phyloP scores from a whole-genome alignment of 2,797 vertebrate genomes.

The Cuniculus paca region DNA sequence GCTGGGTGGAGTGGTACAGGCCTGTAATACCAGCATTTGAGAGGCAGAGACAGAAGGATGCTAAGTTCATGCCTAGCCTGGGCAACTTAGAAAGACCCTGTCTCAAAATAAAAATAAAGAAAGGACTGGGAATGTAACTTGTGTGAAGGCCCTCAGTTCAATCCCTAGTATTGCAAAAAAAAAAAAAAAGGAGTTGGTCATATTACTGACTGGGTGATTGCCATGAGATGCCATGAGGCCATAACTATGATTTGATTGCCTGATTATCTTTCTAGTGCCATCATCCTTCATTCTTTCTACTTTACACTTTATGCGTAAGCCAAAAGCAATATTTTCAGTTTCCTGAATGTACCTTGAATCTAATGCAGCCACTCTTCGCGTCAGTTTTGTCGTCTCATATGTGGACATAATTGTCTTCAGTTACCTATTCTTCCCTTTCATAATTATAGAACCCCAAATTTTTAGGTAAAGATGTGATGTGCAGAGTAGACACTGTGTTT shows the following conservation, averaged over 20 bases:
- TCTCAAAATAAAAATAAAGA: too few species aligned
- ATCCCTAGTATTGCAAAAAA: neutral
- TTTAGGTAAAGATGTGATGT: neutral
- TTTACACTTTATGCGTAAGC: neutral
- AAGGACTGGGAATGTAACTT: too few species aligned
- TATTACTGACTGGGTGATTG: neutral
- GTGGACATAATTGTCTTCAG: neutral
- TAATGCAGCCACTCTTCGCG: neutral
- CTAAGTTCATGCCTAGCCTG: neutral
- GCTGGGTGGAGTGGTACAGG: neutral
- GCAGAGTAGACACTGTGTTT: neutral
- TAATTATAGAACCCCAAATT: neutral
- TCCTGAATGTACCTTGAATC: constrained; percentile 9
- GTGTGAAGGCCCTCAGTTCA: too few species aligned
- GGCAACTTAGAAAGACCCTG: too few species aligned
- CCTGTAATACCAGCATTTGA: neutral
- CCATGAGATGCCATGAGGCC: neutral
- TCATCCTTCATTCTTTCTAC: neutral
- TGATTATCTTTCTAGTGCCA: neutral
- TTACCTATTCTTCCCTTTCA: neutral
- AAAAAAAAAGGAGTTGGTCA: neutral
- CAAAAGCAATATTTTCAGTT: neutral
- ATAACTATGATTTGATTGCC: neutral
- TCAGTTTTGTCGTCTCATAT: neutral
- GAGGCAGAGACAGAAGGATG: neutral